Percentiles rank a stretch among this genome's conserved stretches.
phyloP scores from a whole-genome alignment of 2,113 vertebrate species.

The Nymphicus hollandicus region DNA sequence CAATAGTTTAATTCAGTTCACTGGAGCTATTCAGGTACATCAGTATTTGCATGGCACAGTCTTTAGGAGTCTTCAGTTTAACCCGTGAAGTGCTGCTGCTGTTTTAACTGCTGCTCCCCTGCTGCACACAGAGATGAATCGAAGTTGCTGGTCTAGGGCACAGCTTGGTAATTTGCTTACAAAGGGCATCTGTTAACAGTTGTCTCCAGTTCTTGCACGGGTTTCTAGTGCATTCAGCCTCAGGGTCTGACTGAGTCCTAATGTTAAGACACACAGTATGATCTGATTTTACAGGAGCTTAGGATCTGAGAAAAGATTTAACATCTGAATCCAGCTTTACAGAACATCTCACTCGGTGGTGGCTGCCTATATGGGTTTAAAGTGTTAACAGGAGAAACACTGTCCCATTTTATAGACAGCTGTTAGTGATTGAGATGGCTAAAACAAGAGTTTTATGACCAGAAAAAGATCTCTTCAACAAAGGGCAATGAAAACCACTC shows the following conservation, averaged over 20 bases:
- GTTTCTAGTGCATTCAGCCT: background rate
- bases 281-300: background rate
- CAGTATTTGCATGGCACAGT: background rate
- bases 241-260: background rate
- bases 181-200: background rate
- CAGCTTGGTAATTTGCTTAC: background rate
- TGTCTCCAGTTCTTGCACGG: background rate
- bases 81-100: background rate
- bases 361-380: background rate
- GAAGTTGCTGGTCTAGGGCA: background rate
- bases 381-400: background rate
- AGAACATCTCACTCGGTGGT: background rate
- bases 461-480: background rate
- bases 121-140: background rate
- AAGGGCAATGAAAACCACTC: background rate
- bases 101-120: background rate
- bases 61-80: background rate
- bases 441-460: background rate
- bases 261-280: background rate
- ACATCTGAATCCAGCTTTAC: background rate
- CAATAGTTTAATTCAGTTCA: background rate
- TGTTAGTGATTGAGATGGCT: background rate
- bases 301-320: background rate
- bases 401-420: background rate
- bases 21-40: background rate